Base-by-base conservation (phyloP, 2,113 vertebrate genomes). In the Oryzias celebensis region DNA sequence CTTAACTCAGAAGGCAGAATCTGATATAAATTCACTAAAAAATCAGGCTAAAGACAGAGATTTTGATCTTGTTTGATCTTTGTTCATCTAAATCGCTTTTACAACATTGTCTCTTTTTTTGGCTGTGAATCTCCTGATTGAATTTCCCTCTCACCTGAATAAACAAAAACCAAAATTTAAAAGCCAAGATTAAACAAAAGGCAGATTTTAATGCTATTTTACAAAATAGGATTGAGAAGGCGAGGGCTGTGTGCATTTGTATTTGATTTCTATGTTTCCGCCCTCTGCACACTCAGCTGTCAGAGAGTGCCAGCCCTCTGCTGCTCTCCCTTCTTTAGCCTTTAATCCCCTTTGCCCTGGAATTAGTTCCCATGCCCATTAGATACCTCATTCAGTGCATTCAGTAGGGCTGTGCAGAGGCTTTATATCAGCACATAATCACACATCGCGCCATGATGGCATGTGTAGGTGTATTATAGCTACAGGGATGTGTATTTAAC, bases 311-410 rank as follows among this genome's bases (percentile, higher is more conserved):
- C 80, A 83, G 72, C 81, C 80, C 72, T 73, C 46, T 58, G 74
- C 73, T 57, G 63, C 77, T 76, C 75, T 77, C 68, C 75, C 67
- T 59, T 57, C 80, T 83, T 65, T 42, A 87, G 80, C 84, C 71
- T 82, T 86, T 86, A 87, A 90, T 90, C 85, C 83, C 86, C 81
- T 87, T 85, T 80, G 85, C 85, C 83, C 85, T 85, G 85, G 78
- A 85, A 87, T 88, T 82, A 88, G 82, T 83, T 87, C 85, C 83
- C 73, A 80, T 88, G 88, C 85, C 88, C 88, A 89, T 88, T 87
- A 87, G 79, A 85, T 73, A 73, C 72, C 85, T 84, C 75, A 60
- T 81, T 86, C 79, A 80, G 54, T 75, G 61, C 73, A 75, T 83
- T 83, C 77, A 86, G 54, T 79, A 59, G 75, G 72, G 56, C 80